A percentile compares a stretch with the other conserved stretches of the same genome.
Conservation (phyloP, 2,888 invertebrate species). For the Dioctria rufipes region DNA sequence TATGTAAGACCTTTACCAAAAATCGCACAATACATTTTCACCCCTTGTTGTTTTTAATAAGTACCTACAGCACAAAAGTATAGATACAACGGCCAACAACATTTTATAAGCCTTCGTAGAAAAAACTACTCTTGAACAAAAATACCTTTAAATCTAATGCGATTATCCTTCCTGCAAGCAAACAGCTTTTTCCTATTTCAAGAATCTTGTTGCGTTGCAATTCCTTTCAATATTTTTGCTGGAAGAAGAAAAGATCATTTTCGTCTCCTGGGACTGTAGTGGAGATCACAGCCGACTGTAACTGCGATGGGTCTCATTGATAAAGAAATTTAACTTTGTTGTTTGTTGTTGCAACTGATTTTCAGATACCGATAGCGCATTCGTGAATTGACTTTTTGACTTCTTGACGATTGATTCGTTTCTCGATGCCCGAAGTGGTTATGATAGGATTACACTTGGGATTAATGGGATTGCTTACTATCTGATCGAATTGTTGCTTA, state of each 20-base stretch:
- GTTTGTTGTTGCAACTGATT: conserved; percentile 38
- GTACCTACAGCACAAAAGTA: too few relatives aligned
- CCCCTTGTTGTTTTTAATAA: too few relatives aligned
- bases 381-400: conserved; percentile 49
- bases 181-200: background rate
- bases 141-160: background rate
- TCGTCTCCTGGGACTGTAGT: conserved; percentile 7
- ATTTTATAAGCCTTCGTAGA: background rate
- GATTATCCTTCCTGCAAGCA: conserved; percentile 36
- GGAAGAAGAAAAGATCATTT: background rate
- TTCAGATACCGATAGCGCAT: conserved; percentile 35
- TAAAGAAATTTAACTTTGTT: conserved; percentile 53
- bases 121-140: conserved; percentile 12
- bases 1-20: too few relatives aligned
- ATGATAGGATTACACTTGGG: conserved; percentile 53
- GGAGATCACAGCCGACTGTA: conserved; percentile 28
- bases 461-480: conserved; percentile 52
- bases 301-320: conserved; percentile 44
- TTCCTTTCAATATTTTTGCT: conserved; percentile 20
- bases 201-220: conserved; percentile 20
- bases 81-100: too few relatives aligned
- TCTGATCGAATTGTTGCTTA: conserved; percentile 34
- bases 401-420: conserved; percentile 52
- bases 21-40: too few relatives aligned
- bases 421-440: conserved; percentile 19